A percentile compares a stretch with the other conserved stretches of the same genome.
Conservation (phyloP, 2,797 vertebrate species). For the Orientallactaga sibirica region DNA sequence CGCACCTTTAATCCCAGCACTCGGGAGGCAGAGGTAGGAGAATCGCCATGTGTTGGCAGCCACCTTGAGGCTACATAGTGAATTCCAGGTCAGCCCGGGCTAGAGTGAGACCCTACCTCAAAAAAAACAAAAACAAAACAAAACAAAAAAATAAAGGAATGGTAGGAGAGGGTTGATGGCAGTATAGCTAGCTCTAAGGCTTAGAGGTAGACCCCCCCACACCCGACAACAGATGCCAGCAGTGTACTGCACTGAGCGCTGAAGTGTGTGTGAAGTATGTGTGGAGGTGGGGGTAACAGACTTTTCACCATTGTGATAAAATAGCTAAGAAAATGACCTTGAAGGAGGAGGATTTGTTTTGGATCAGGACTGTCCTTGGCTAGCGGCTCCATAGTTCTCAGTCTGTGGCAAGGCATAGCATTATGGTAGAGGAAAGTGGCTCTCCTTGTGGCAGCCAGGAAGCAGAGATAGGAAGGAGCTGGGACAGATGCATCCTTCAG, state of each 20-base stretch:
- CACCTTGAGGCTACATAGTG: too few species aligned
- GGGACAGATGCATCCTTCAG: neutral
- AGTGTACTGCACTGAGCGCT: accelerated
- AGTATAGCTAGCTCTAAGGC: neutral
- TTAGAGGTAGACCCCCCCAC: neutral
- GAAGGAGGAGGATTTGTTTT: neutral
- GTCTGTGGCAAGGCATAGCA: neutral
- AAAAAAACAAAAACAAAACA: too few species aligned
- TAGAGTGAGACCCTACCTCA: too few species aligned
- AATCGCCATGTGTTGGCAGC: too few species aligned
- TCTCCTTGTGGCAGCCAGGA: neutral
- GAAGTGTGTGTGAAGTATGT: neutral
- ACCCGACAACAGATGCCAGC: neutral
- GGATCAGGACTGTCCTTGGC: neutral
- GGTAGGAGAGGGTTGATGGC: neutral
- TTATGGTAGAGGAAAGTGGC: neutral
- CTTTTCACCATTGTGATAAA: neutral
- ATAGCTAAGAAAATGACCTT: neutral
- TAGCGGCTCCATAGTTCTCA: too few species aligned
- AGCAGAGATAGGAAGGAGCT: neutral
- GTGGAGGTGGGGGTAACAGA: neutral
- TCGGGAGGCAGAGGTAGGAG: too few species aligned
- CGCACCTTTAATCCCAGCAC: too few species aligned
- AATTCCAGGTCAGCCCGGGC: too few species aligned
- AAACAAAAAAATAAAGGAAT: too few species aligned